phyloP scores from a whole-genome alignment of 2,888 invertebrate genomes.

The Hipparchia sbordonii region DNA sequence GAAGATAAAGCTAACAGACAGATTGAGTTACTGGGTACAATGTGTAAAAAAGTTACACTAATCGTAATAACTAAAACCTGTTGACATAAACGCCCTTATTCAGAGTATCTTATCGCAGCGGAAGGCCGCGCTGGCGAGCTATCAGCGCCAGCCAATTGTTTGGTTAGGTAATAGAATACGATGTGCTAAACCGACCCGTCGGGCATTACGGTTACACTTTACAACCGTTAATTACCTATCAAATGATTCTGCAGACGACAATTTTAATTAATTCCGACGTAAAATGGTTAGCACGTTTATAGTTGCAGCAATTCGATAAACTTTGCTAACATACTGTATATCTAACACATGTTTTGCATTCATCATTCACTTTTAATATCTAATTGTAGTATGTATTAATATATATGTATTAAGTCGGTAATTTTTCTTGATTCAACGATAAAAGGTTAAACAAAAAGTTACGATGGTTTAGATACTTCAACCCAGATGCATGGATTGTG shows the following conservation, averaged over 20 bases:
- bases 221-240: slow-evolving; percentile 67
- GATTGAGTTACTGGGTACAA: too few relatives aligned
- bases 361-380: background rate
- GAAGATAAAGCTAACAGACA: too few relatives aligned
- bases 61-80: slow-evolving; percentile 15
- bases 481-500: too few relatives aligned
- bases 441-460: too few relatives aligned
- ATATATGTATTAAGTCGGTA: too few relatives aligned
- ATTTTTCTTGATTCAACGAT: too few relatives aligned
- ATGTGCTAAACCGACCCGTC: slow-evolving; percentile 48
- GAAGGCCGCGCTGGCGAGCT: slow-evolving; percentile 58
- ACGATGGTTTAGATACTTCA: too few relatives aligned
- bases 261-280: slow-evolving; percentile 63
- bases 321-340: background rate
- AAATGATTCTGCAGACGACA: slow-evolving; percentile 59
- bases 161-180: slow-evolving; percentile 71
- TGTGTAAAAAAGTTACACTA: background rate
- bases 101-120: slow-evolving; percentile 39
- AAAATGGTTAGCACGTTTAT: slow-evolving; percentile 39
- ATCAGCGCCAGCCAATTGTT: slow-evolving; percentile 72
- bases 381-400: slow-evolving; percentile 40
- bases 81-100: slow-evolving; percentile 16
- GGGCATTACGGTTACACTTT: slow-evolving; percentile 57
- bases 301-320: slow-evolving; percentile 22
- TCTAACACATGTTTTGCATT: background rate